These are phyloP conservation scores for Sesia apiformis DNA, from an alignment of 2,888 invertebrate genomes.

Conservation along the genomic window DNA sequence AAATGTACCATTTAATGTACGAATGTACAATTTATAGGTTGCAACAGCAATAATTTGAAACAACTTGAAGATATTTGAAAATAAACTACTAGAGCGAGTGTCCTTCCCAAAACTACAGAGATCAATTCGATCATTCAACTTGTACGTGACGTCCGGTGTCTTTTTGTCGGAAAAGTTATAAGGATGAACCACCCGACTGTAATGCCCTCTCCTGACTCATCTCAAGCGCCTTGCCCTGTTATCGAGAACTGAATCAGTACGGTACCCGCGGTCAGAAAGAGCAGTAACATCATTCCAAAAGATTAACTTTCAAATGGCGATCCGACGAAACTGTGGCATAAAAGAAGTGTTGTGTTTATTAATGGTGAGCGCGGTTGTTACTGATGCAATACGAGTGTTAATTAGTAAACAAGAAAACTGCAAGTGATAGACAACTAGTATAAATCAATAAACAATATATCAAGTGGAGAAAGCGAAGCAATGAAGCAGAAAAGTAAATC, in stretches of 20 bases:
- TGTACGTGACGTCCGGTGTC: slow-evolving; percentile 60
- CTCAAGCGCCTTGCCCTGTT: slow-evolving; percentile 29
- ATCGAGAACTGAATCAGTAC: slow-evolving; percentile 40
- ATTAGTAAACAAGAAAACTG: no score
- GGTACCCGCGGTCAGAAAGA: slow-evolving; percentile 33
- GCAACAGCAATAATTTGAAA: no score
- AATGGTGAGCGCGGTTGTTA: slow-evolving; percentile 17
- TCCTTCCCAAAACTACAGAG: slow-evolving; percentile 31
- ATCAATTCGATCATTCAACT: slow-evolving; percentile 54
- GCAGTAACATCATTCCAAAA: slow-evolving; percentile 25
- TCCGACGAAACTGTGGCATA: slow-evolving; percentile 20
- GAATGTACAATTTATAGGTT: no score
- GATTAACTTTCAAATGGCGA: slow-evolving; percentile 26
- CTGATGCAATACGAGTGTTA: no score
- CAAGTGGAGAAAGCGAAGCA: slow-evolving; percentile 25
- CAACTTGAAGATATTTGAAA: no score
- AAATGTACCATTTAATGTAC: no score
- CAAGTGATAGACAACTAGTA: slow-evolving; percentile 5
- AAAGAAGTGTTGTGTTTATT: slow-evolving; percentile 27
- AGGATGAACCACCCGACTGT: slow-evolving; percentile 23
- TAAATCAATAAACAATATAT: slow-evolving; percentile 14
- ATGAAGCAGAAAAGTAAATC: slow-evolving; percentile 14
- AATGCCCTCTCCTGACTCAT: slow-evolving; percentile 39
- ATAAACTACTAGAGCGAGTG: not conserved
- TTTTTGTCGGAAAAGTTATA: slow-evolving; percentile 29